Base-by-base conservation (phyloP, 2,888 invertebrate species). In the Agrochola litura region DNA sequence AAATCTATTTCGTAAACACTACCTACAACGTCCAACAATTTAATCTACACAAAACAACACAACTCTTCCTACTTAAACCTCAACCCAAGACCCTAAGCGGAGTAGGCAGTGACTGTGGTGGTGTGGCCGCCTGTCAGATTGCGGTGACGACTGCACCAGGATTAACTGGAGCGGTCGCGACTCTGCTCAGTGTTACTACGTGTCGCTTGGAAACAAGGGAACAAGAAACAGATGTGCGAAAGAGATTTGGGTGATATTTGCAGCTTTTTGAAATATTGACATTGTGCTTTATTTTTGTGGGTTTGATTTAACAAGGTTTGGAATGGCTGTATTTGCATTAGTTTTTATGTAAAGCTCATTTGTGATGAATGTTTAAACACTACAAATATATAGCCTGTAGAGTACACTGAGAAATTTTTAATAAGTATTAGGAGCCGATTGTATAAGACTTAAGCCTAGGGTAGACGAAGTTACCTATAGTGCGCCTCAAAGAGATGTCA, bases 81-180 rank as follows among this genome's bases (percentile, higher is more conserved):
- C 46, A 61, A 69, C 25, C 54, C 64, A 68, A 80, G 75, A 75
- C 60, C 63, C 84, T 88, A 79, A 82, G 80, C 83, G 88, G 85
- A 88, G 93, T 79, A 71, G 83, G 71, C 83, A 83, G 81, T 6
- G 60, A 37, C 65, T 70, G 82, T 19, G 52, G 52, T 52, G 83
- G 74, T 81, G 74, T 92, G 94, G 90, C 91, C 91, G 90, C 88
- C 85, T 92, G 94, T 95, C 95, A 93, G 94, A 93, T 93, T 94
- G 94, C 88, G 93, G 94, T 89, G 87, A 65, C 86, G 91, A 91
- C 92, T 92, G 87, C 87, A 85, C 90, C 86, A 86, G 92, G 94
- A 94, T 95, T 95, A 94, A 93, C 93, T 91, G 89, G 86, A 83
- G 88, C 88, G 89, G 90, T 88, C 85, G 86, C 82, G 87, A 84